Percentiles rank a stretch among this genome's conserved stretches.
Conservation (phyloP, 2,113 vertebrate genomes). For the Phyllopteryx taeniolatus region DNA sequence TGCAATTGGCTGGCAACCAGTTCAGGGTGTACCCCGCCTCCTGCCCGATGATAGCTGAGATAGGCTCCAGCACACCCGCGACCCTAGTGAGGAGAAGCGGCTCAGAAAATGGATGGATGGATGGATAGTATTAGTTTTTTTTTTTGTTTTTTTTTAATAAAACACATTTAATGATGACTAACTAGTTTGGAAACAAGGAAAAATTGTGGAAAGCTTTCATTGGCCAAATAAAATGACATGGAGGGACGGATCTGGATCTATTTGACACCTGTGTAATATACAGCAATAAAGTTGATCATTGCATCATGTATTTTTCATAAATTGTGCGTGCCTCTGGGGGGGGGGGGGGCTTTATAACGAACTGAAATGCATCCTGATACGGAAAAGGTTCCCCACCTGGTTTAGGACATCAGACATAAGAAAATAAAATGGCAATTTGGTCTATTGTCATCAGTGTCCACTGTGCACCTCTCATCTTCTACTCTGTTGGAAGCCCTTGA, state of each 20-base stretch:
- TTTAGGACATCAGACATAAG: background rate
- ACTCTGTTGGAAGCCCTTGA: conserved; percentile 64
- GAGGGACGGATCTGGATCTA: no score
- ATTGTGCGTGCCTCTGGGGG: background rate
- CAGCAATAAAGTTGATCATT: background rate
- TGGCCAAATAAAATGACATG: no score
- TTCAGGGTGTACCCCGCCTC: no score
- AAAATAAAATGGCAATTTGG: conserved; percentile 7
- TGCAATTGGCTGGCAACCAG: no score
- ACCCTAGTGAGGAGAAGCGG: no score
- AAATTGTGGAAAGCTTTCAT: background rate
- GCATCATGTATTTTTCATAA: background rate
- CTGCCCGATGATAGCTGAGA: no score
- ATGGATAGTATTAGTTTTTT: no score
- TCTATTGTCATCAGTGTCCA: conserved; percentile 45
- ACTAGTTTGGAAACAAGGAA: background rate
- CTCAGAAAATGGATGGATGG: no score
- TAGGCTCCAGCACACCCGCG: no score
- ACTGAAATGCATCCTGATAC: background rate
- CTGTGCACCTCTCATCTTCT: conserved; percentile 35
- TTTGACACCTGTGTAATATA: no score
- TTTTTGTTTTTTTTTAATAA: no score
- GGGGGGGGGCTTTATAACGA: background rate
- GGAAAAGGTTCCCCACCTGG: background rate
- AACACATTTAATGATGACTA: background rate